phyloP scores from a whole-genome alignment of 1,140 invertebrate species.

The Dendroctonus ponderosae region DNA sequence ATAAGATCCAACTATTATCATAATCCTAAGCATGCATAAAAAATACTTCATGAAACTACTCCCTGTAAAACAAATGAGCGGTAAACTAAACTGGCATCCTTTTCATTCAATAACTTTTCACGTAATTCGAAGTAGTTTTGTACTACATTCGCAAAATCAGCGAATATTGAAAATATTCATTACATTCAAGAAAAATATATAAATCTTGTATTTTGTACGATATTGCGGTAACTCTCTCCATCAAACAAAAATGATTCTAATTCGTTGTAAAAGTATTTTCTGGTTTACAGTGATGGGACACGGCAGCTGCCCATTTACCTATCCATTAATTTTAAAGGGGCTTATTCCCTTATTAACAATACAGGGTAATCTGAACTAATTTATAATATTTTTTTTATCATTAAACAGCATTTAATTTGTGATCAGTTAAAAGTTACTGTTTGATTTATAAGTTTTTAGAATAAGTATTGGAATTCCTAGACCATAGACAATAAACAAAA shows the following conservation, averaged over 20 bases:
- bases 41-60: no score
- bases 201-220: neutral
- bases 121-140: no score
- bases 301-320: neutral
- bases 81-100: no score
- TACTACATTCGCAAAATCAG: no score
- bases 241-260: no score
- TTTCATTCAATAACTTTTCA: no score
- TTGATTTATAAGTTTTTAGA: constrained; percentile 5
- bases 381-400: constrained; percentile 4
- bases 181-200: no score
- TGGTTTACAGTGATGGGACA: neutral
- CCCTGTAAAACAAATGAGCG: no score
- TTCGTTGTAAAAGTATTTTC: neutral
- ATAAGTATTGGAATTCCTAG: constrained; percentile 26
- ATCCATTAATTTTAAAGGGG: neutral
- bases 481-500: constrained; percentile 25
- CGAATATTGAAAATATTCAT: no score
- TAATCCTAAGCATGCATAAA: no score
- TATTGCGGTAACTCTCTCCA: neutral
- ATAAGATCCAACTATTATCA: no score
- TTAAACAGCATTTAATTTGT: neutral
- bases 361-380: constrained; percentile 19
- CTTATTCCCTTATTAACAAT: constrained; percentile 13
- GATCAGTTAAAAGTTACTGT: neutral